Percentiles rank a stretch among this genome's conserved stretches.
These are phyloP conservation scores for Agrochola circellaris DNA, from an alignment of 2,888 invertebrate species.

Conservation along the genomic window DNA sequence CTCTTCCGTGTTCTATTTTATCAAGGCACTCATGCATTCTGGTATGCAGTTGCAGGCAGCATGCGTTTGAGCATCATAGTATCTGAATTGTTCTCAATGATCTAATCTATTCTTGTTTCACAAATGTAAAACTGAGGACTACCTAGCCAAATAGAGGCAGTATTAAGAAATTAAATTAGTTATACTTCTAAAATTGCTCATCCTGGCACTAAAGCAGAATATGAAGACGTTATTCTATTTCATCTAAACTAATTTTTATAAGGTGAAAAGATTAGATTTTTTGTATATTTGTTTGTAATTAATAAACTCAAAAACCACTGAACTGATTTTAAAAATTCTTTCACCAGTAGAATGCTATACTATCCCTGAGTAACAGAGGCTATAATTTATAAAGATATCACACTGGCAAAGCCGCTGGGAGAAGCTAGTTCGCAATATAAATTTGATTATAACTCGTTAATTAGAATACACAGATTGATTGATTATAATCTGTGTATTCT, in stretches of 20 bases:
- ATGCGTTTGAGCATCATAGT: slow-evolving; percentile 28
- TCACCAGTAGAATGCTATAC: too few species aligned
- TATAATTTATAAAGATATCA: too few species aligned
- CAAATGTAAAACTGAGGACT: neutral
- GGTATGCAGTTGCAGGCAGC: slow-evolving; percentile 36
- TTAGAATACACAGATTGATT: too few species aligned
- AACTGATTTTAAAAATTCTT: too few species aligned
- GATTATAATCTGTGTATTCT: slow-evolving; percentile 3
- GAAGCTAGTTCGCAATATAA: neutral
- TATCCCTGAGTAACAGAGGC: too few species aligned
- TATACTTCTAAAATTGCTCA: neutral
- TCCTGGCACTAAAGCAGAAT: neutral
- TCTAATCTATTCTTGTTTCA: slow-evolving; percentile 44
- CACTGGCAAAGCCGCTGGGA: too few species aligned
- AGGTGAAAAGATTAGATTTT: too few species aligned
- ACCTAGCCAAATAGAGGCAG: neutral
- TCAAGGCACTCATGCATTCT: slow-evolving; percentile 39
- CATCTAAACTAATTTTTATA: neutral
- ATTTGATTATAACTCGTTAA: slow-evolving; percentile 21
- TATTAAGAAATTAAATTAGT: neutral
- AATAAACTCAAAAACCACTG: too few species aligned
- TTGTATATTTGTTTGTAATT: too few species aligned
- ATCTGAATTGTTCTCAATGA: slow-evolving; percentile 39
- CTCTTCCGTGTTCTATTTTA: slow-evolving; percentile 44
- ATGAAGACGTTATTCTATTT: neutral